Evolutionary conservation across 2,113 vertebrate genomes (phyloP).

Genomic region (Gadus chalcogrammus): DNA sequence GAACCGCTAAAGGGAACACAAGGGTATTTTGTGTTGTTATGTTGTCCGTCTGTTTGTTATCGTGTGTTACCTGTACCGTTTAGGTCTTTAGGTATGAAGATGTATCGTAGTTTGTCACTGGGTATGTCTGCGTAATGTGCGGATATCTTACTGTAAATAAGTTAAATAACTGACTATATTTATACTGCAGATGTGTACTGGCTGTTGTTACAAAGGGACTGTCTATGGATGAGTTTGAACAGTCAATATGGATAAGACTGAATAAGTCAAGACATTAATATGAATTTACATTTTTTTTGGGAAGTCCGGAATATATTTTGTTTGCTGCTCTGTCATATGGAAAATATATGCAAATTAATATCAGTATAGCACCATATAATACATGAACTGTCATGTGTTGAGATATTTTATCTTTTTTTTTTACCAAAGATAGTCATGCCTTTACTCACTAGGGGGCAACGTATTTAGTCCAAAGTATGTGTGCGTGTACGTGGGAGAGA

Average conservation of each 20-base stretch:
- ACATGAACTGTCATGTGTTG: neutral
- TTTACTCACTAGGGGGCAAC: too few relatives aligned
- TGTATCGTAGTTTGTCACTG: constrained; percentile 18
- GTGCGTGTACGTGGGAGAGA: too few relatives aligned
- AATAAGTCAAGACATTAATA: neutral
- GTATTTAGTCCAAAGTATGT: too few relatives aligned
- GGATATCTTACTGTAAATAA: constrained; percentile 41
- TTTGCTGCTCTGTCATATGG: constrained; percentile 24
- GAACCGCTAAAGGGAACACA: constrained; percentile 28
- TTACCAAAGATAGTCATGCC: neutral
- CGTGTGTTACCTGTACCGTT: too few relatives aligned
- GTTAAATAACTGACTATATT: constrained; percentile 29
- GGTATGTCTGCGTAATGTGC: constrained; percentile 35
- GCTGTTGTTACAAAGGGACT: constrained; percentile 48
- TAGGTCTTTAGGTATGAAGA: constrained; percentile 1
- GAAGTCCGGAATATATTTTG: constrained; percentile 1
- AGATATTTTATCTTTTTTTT: neutral
- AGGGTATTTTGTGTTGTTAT: constrained; percentile 28
- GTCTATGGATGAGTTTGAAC: constrained; percentile 10
- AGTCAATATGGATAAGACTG: constrained; percentile 1
- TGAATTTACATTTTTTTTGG: neutral
- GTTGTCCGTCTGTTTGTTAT: constrained; percentile 8
- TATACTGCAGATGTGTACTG: constrained; percentile 37
- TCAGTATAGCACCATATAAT: constrained; percentile 8
- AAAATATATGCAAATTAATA: neutral